Evolutionary conservation across 2,888 invertebrate genomes (phyloP).

Genomic region (Megastigmus dorsalis): DNA sequence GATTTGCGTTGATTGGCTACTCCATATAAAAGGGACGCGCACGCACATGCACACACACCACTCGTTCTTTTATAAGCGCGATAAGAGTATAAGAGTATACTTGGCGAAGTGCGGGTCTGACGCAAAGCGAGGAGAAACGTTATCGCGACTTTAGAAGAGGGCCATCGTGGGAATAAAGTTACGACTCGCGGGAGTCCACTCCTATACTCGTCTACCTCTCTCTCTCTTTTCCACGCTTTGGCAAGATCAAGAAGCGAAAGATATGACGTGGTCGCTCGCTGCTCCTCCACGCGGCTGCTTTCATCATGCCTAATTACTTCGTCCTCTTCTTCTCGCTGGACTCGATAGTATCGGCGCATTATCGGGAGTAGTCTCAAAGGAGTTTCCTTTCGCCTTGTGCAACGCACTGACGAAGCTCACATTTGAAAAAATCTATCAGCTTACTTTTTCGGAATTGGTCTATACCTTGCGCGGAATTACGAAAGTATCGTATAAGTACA

Average conservation of each 20-base stretch:
- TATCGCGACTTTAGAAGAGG: conserved; percentile 42
- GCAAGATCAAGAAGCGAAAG: conserved; percentile 36
- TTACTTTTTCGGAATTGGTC: too few relatives aligned
- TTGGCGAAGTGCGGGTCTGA: too few relatives aligned
- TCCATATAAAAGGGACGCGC: too few relatives aligned
- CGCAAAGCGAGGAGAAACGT: conserved; percentile 20
- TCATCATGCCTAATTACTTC: conserved; percentile 50
- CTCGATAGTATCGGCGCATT: conserved; percentile 28
- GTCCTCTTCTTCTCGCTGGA: background rate
- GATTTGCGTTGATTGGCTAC: too few relatives aligned
- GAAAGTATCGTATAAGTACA: too few relatives aligned
- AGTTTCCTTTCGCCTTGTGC: background rate
- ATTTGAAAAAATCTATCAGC: background rate
- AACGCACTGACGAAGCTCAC: background rate
- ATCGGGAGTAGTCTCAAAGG: conserved; percentile 29
- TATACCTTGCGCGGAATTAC: too few relatives aligned
- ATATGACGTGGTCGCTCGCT: conserved; percentile 20
- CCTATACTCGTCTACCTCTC: too few relatives aligned
- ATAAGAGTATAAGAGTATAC: background rate
- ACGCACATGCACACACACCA: too few relatives aligned
- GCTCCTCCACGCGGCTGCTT: conserved; percentile 10
- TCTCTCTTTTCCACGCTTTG: conserved; percentile 7
- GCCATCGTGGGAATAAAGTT: conserved; percentile 39
- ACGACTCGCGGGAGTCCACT: conserved; percentile 11
- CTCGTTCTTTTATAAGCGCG: conserved; percentile 5